A percentile compares a stretch with the other conserved stretches of the same genome.
These are phyloP conservation scores for Epizoanthus rinbou DNA, from an alignment of 92 coral and sea anemone species.

Conservation along the genomic window DNA sequence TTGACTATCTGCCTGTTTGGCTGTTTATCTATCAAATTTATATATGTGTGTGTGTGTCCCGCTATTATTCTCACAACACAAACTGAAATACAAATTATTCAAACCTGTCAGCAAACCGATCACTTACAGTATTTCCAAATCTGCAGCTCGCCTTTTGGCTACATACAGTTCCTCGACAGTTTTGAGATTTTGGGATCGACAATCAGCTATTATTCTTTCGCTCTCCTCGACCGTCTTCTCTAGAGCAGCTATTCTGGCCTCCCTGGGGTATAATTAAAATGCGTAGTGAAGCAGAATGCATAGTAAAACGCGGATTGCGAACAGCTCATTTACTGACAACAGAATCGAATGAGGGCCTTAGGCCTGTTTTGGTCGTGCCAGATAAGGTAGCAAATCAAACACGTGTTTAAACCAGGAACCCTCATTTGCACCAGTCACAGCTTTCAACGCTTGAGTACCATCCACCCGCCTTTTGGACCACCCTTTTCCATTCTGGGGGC, in stretches of 20 bases:
- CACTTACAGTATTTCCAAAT: constrained; percentile 60
- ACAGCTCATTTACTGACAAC: too few species aligned
- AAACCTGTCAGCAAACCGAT: background rate
- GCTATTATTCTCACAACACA: background rate
- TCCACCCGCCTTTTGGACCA: too few species aligned
- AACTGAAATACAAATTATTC: background rate
- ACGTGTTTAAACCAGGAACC: too few species aligned
- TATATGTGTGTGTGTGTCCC: background rate
- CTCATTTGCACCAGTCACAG: too few species aligned
- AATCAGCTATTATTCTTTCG: constrained; percentile 57
- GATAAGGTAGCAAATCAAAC: too few species aligned
- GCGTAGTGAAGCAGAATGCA: too few species aligned
- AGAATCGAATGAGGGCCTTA: too few species aligned
- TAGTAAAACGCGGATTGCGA: too few species aligned
- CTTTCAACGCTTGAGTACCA: too few species aligned
- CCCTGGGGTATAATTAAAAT: constrained; percentile 30
- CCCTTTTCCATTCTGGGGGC: too few species aligned
- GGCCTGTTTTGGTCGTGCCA: too few species aligned
- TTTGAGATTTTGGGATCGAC: constrained; percentile 55
- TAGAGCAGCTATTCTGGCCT: constrained; percentile 61
- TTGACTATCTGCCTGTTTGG: too few species aligned
- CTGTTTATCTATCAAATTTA: background rate
- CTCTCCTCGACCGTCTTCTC: constrained; percentile 58
- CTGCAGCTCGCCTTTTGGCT: constrained; percentile 60
- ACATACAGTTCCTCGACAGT: constrained; percentile 63